These are phyloP conservation scores for Rhinatrema bivittatum DNA, from an alignment of 2,797 vertebrate species.

Conservation along the genomic window DNA sequence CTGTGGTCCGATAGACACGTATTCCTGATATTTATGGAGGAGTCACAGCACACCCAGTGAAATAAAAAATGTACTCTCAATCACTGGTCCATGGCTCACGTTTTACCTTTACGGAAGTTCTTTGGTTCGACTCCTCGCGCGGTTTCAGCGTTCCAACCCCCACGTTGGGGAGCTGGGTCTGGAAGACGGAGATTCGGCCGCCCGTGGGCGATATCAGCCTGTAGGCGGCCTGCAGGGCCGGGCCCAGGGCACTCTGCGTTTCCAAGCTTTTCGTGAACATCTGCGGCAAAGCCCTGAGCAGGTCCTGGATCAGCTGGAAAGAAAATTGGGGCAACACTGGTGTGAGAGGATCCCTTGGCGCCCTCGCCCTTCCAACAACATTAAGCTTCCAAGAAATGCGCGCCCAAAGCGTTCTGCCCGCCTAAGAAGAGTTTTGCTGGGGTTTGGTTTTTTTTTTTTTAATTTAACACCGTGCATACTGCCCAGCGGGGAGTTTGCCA, in stretches of 20 bases:
- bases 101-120: conserved; percentile 79
- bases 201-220: conserved; percentile 90
- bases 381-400: conserved; percentile 27
- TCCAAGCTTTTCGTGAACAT: conserved; percentile 90
- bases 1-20: too few species aligned
- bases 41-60: too few species aligned
- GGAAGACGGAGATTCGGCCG: conserved; percentile 87
- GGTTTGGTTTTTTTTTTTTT: too few species aligned
- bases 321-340: conserved; percentile 21
- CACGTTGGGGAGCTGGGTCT: conserved; percentile 86
- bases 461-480: too few species aligned
- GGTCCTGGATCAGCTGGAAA: conserved; percentile 82
- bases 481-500: too few species aligned
- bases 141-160: conserved; percentile 82
- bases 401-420: conserved; percentile 17
- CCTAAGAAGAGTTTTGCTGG: not conserved
- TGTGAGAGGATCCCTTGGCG: too few species aligned
- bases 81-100: too few species aligned
- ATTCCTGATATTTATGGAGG: too few species aligned
- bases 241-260: conserved; percentile 89
- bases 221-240: conserved; percentile 85
- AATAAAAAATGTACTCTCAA: too few species aligned
- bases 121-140: conserved; percentile 87
- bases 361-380: conserved; percentile 35
- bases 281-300: conserved; percentile 80